Conservation (phyloP, 2,113 vertebrate species). For the Paracyprichromis sp. region DNA sequence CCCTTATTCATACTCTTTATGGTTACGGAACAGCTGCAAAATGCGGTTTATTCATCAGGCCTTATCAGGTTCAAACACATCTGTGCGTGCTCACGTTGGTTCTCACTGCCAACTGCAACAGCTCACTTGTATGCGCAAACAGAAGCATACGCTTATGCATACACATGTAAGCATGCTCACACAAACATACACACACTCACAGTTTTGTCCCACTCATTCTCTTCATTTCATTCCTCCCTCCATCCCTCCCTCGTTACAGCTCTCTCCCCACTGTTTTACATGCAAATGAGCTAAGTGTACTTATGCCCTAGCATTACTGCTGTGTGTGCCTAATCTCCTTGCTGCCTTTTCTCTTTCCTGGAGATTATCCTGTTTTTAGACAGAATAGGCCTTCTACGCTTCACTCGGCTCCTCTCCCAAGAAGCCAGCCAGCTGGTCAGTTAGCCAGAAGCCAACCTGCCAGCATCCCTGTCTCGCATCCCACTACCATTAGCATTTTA, state of each 20-base stretch:
- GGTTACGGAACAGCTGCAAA: conserved; percentile 36
- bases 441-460: conserved; percentile 30
- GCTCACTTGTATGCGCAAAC: conserved; percentile 20
- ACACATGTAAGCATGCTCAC: neutral
- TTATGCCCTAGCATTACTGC: conserved; percentile 53
- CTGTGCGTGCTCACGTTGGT: conserved; percentile 36
- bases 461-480: conserved; percentile 34
- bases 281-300: conserved; percentile 65
- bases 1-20: conserved; percentile 49
- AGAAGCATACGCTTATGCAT: neutral
- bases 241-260: conserved; percentile 40
- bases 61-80: conserved; percentile 71
- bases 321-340: conserved; percentile 66
- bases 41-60: conserved; percentile 60
- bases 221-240: conserved; percentile 27
- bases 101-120: conserved; percentile 38
- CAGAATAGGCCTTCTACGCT: conserved; percentile 30
- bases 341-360: conserved; percentile 60
- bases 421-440: conserved; percentile 15
- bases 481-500: conserved; percentile 61
- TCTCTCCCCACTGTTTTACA: conserved; percentile 58
- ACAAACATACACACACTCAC: neutral
- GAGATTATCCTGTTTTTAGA: conserved; percentile 69
- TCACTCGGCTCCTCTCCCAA: conserved; percentile 31
- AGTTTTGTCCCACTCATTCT: conserved; percentile 52